Conservation (phyloP, 2,113 vertebrate genomes). For the Ranitomeya variabilis region DNA sequence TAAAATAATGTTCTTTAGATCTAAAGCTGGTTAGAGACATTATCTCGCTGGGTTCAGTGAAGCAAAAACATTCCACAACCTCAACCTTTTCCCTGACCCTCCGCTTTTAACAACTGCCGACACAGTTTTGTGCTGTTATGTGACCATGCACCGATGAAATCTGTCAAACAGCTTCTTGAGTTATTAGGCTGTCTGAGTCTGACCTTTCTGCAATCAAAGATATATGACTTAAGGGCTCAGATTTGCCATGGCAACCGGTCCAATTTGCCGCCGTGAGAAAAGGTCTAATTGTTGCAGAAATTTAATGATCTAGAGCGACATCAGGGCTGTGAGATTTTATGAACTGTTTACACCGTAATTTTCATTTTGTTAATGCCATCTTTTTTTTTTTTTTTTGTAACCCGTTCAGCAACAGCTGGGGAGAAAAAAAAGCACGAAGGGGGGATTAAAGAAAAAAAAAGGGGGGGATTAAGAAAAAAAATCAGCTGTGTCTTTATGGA, state of each 20-base stretch:
- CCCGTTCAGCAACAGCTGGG: conserved; percentile 73
- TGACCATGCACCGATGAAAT: conserved; percentile 99
- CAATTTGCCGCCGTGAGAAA: conserved; percentile 99
- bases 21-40: conserved; percentile 96
- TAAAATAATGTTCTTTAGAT: conserved; percentile 92
- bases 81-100: conserved; percentile 97
- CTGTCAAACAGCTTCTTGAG: conserved; percentile 99
- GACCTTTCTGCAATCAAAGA: conserved; percentile 99
- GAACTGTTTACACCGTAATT: conserved; percentile 99
- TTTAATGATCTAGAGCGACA: conserved; percentile 99
- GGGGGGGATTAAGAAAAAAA: conserved; percentile 50
- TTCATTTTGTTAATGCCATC: conserved; percentile 99
- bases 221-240: conserved; percentile 99
- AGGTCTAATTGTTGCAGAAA: conserved; percentile 99
- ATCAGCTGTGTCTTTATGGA: conserved; percentile 65
- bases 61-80: conserved; percentile 99
- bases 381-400: conserved; percentile 74
- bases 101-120: conserved; percentile 99
- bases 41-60: conserved; percentile 96
- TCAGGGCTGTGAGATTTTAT: conserved; percentile 99
- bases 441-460: conserved; percentile 48
- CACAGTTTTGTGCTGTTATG: conserved; percentile 99
- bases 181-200: conserved; percentile 99
- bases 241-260: conserved; percentile 99
- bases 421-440: not conserved